Evolutionary conservation across 1,140 invertebrate species (phyloP), one percentile per base, ranked within the genome.

Genomic region (Asobara japonica): DNA sequence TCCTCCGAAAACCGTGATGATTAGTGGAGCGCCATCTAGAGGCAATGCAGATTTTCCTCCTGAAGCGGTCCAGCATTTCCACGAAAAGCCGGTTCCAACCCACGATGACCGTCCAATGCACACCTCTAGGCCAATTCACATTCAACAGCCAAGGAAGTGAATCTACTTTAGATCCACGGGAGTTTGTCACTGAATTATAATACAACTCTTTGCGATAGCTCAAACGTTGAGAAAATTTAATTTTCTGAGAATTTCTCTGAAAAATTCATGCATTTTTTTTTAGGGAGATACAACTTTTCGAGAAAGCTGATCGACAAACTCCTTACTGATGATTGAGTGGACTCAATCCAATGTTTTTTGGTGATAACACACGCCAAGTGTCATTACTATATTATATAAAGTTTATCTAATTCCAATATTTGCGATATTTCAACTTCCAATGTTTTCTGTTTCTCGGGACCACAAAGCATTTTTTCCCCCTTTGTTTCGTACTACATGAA

Each of bases 1-100:
- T 75, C 92, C 93, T 5, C 91, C 93, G 20, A 96, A 95, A 81
- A 90, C 92, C 0, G 89, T 91, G n/a, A 90, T 92, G 36, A 92
- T 96, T 33, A 92, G 93, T 61, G 95, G 95, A 64, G 94, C 93
- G 67, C 90, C 92, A 8, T 92, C 92, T 3, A 91, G 93, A 86
- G 95, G 94, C 31, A 93, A 96, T 84, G 92, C 92, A 13, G 95
- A 97, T 83, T 97, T 95, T 84, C 94, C 95, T n/a, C 90, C 93
- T 0, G 93, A 95, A 82, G 95, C 95, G 2, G 93, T 96, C 4
- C 94, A 96, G 83, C 89, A 92, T 79, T 91, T 91, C 84, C 88
- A 96, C 90, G 88, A 94, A 84, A 90, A 96, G 89, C 87, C 95
- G 88, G 82, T 91, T 87, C 83, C 94, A 87, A 86, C 90, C 79